These are phyloP conservation scores for Ascidia mentula DNA, from an alignment of 23 tunicate genomes.

Conservation along the genomic window DNA sequence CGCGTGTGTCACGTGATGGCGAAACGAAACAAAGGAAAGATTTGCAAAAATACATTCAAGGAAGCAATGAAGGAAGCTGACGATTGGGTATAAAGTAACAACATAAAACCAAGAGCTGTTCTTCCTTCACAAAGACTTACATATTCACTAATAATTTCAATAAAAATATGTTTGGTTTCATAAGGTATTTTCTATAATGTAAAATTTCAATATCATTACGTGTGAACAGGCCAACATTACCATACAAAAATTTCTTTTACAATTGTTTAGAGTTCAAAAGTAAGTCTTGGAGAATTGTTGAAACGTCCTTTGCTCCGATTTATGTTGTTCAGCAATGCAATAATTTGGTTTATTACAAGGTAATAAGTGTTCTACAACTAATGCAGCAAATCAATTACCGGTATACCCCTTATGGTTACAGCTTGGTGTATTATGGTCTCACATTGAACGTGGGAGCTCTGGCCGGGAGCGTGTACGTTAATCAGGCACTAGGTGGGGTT, in stretches of 20 bases:
- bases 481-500: slow-evolving; percentile 37
- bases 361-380: no score
- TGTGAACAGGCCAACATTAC: no score
- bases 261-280: neutral
- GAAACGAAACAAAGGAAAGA: slow-evolving; percentile 11
- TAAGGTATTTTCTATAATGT: no score
- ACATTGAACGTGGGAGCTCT: slow-evolving; percentile 18
- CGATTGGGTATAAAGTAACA: no score
- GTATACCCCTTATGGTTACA: neutral
- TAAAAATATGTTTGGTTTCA: no score
- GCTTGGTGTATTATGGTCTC: slow-evolving; percentile 23
- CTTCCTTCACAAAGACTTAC: no score
- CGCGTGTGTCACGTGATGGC: neutral
- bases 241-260: neutral
- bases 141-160: no score
- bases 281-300: neutral
- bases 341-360: slow-evolving; percentile 20
- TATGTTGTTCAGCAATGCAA: slow-evolving; percentile 8
- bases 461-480: slow-evolving; percentile 24
- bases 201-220: no score
- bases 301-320: neutral
- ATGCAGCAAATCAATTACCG: no score
- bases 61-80: neutral
- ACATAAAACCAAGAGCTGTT: neutral
- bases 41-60: neutral